phyloP scores from a whole-genome alignment of 2,888 invertebrate genomes.

The Mythimna loreyi region DNA sequence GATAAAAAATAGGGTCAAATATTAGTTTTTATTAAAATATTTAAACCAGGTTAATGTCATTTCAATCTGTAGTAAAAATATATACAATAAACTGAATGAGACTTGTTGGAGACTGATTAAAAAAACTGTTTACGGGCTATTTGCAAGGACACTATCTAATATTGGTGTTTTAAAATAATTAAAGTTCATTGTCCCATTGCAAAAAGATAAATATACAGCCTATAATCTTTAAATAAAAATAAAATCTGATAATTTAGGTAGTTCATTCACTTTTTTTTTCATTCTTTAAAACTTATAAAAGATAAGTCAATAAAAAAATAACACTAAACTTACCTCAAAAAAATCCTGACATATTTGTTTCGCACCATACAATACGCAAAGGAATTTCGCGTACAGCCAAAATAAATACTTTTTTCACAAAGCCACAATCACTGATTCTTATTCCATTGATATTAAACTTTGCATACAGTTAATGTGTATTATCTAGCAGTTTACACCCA shows the following conservation, averaged over 20 bases:
- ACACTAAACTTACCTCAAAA: constrained; percentile 53
- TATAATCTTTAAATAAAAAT: constrained; percentile 25
- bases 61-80: background rate
- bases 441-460: constrained; percentile 64
- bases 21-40: background rate
- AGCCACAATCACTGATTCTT: constrained; percentile 67
- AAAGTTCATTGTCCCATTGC: constrained; percentile 16
- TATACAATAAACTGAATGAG: background rate
- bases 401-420: constrained; percentile 54
- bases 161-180: background rate
- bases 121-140: constrained; percentile 19
- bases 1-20: background rate
- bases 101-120: background rate
- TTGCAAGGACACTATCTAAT: constrained; percentile 18
- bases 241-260: background rate
- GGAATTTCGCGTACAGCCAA: constrained; percentile 45
- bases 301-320: background rate
- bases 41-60: background rate
- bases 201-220: constrained; percentile 25
- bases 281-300: too few species aligned
- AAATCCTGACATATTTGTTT: constrained; percentile 33
- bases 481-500: constrained; percentile 86
- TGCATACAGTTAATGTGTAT: constrained; percentile 68
- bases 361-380: constrained; percentile 22
- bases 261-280: background rate